Conservation (phyloP, 2,888 invertebrate species). For the Norana najaformis region DNA sequence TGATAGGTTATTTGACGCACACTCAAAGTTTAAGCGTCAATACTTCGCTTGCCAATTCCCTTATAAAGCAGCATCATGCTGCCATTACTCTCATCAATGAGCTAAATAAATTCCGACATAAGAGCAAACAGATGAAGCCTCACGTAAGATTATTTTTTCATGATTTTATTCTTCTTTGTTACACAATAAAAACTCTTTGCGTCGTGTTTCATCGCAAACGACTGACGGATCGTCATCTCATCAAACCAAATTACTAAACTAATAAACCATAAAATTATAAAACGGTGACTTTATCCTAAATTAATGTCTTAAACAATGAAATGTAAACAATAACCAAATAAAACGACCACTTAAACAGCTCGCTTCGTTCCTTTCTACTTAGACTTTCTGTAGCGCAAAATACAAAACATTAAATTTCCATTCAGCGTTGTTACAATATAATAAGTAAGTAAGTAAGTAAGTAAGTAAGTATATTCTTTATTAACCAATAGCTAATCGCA, state of each 20-base stretch:
- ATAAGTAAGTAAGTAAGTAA: too few relatives aligned
- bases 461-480: too few relatives aligned
- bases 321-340: slow-evolving; percentile 13
- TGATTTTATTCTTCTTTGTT: slow-evolving; percentile 13
- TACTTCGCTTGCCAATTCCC: not conserved
- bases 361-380: not conserved
- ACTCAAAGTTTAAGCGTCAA: not conserved
- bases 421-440: too few relatives aligned
- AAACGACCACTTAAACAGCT: not conserved
- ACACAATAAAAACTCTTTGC: slow-evolving; percentile 1
- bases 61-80: not conserved
- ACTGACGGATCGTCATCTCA: slow-evolving; percentile 5
- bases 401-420: not conserved
- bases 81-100: not conserved
- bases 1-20: not conserved
- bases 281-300: slow-evolving; percentile 10
- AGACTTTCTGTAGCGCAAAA: not conserved
- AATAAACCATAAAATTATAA: slow-evolving; percentile 13
- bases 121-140: not conserved
- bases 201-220: not conserved
- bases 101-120: not conserved
- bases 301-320: slow-evolving; percentile 13
- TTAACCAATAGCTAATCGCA: too few relatives aligned
- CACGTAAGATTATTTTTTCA: not conserved
- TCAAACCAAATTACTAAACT: not conserved